Base-by-base conservation (phyloP, 2,113 vertebrate species). In the Antechinus flavipes region DNA sequence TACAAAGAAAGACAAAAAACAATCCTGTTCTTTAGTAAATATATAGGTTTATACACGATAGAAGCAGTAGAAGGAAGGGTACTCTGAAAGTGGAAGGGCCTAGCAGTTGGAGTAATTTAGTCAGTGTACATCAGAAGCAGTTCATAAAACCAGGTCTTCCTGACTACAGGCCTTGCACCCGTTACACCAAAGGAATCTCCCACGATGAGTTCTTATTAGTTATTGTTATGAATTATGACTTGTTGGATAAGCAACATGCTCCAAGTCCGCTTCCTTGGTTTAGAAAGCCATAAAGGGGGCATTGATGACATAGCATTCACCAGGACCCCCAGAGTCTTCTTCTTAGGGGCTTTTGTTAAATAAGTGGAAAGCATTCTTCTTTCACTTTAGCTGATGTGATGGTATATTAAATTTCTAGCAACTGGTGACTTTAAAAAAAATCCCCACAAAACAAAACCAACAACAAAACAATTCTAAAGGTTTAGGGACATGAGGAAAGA, bases 321-420 rank as follows among this genome's bases (percentile, higher is more conserved):
- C 30, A 76, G 30, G 76, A 93, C 8, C 56, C 25, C 56, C 55
- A 23, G 68, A 25, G 4, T 26, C 91, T 94, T 95, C 5, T 26
- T 95, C 61, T 90, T 89, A 9, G 50, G 12, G 8, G 46, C 9
- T 54, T 24, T 96, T 93, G n/a, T 84, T 95, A 56, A n/a, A 35
- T 92, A 94, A 94, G 46, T 50, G n/a, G 24, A 46, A 89, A 54
- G n/a, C 91, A 92, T 11, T n/a, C 94, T 95, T 96, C 92, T 8
- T 94, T 94, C 89, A 47, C 58, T 89, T 90, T 54, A 93, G 50
- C 94, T 90, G 49, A 92, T 93, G 50, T 1, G 49, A 55, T 90
- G 68, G 47, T 35, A 53, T 58, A 22, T 54, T 54, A 16, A 35
- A 25, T 68, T 54, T 53, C 8, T 46, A 47, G 46, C 90, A 90